Evolutionary conservation across 2,888 invertebrate genomes (phyloP).

Genomic region (Argyresthia albistria): DNA sequence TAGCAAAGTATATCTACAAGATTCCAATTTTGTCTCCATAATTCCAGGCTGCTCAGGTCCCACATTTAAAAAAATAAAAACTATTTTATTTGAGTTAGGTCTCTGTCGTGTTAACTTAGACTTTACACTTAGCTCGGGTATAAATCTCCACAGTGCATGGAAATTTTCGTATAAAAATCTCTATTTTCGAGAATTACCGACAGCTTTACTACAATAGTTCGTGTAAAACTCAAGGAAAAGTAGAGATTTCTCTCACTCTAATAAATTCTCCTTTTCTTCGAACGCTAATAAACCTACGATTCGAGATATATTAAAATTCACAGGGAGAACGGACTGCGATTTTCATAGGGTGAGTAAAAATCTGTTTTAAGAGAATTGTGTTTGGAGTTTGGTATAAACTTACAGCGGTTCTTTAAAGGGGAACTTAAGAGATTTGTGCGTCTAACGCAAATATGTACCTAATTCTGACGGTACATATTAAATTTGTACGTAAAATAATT

Average conservation of each 20-base stretch:
- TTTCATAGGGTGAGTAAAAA: slow-evolving; percentile 71
- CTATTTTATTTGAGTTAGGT: not conserved
- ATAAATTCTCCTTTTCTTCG: slow-evolving; percentile 38
- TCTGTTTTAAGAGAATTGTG: slow-evolving; percentile 57
- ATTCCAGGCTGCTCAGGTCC: not conserved
- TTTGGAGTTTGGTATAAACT: slow-evolving; percentile 23
- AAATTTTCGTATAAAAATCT: not conserved
- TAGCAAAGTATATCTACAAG: not conserved
- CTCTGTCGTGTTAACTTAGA: not conserved
- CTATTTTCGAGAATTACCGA: not conserved
- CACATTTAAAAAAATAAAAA: not conserved
- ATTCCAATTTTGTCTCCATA: not conserved
- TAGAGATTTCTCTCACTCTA: slow-evolving; percentile 47
- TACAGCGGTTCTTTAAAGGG: too few relatives aligned
- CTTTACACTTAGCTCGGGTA: not conserved
- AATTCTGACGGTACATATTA: not conserved
- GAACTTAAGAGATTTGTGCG: not conserved
- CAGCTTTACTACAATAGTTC: not conserved
- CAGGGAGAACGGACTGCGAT: slow-evolving; percentile 60
- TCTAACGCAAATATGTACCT: too few relatives aligned
- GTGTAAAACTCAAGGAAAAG: slow-evolving; percentile 5
- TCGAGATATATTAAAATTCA: slow-evolving; percentile 66
- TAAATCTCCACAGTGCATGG: not conserved
- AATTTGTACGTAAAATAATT: too few relatives aligned
- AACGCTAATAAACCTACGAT: slow-evolving; percentile 64